Conservation (phyloP, 2,113 vertebrate genomes). For the Corythaeola cristata region DNA sequence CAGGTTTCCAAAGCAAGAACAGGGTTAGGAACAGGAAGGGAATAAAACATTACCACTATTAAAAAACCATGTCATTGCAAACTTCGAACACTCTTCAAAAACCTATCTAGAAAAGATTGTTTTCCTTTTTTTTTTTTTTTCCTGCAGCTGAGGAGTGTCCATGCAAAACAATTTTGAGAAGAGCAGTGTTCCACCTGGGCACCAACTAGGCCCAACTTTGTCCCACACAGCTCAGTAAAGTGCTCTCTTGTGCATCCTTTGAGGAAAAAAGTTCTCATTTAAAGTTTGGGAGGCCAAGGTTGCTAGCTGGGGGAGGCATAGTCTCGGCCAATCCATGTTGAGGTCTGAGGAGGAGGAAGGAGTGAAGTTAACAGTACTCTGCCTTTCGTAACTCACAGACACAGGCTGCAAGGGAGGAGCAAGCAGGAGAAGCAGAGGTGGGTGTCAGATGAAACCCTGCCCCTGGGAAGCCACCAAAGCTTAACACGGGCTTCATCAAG, state of each 20-base stretch:
- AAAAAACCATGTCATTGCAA: conserved; percentile 35
- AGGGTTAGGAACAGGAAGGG: conserved; percentile 16
- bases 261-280: neutral
- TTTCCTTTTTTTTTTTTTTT: neutral
- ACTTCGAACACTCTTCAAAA: conserved; percentile 54
- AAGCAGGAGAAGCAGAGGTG: neutral
- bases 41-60: conserved; percentile 38
- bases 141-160: conserved; percentile 36
- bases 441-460: neutral
- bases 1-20: conserved; percentile 57
- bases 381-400: conserved; percentile 18
- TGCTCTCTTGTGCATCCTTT: conserved; percentile 70
- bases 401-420: neutral
- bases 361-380: conserved; percentile 26
- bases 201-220: neutral
- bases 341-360: conserved; percentile 44
- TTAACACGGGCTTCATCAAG: neutral
- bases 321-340: neutral
- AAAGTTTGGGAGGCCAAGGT: conserved; percentile 8
- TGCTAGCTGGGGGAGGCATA: neutral
- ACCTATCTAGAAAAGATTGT: conserved; percentile 48
- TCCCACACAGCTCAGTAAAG: conserved; percentile 64
- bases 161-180: conserved; percentile 68
- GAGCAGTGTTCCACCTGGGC: conserved; percentile 52
- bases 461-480: neutral